Evolutionary conservation across 1,140 invertebrate species (phyloP), one percentile per base, ranked within the genome.

Genomic region (Matsumurasca onukii): DNA sequence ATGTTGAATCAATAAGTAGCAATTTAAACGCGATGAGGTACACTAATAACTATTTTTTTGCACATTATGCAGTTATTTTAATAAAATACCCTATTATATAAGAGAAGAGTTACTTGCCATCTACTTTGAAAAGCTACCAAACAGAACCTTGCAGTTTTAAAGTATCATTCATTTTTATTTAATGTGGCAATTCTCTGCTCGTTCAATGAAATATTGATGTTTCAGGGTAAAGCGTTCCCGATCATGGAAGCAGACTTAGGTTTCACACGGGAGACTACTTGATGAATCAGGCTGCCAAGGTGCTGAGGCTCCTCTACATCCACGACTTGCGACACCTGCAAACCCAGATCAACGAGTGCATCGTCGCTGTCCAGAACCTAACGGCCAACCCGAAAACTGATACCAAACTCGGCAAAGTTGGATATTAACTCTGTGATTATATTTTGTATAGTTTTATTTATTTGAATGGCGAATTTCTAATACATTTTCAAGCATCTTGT

Each of bases 341-440:
- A 80, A 98, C 95, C 0, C 88, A 88, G 75, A 97, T 98, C 39
- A 99, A 99, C 80, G 92, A 97, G 81, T 88, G 91, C 1, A 91
- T 99, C 76, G 97, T 98, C 1, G 85, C 86, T 67, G 92, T 97
- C 1, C 97, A 99, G 84, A 88, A 82, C 69, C 84, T 98, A 3
- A 98, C 97, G 17, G 96, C 97, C 9, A 91, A 99, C 87, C 97
- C 97, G 13, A 97, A 97, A 83, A 98, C 97, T 75, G 95, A 99
- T 77, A 95, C 94, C 1, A 90, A 88, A 78, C 82, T 99, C 27
- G 96, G 96, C 66, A 92, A 95, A 88, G 95, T 98, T 75, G 97
- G 97, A 70, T 81, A 77, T 74, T 88, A 82, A 85, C 66, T 25
- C 27, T 9, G 49, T 51, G 49, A 9, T 9, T n/a, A 51, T 5